These are phyloP conservation scores for Enoplosus armatus DNA, from an alignment of 2,797 vertebrate genomes.

Conservation along the genomic window DNA sequence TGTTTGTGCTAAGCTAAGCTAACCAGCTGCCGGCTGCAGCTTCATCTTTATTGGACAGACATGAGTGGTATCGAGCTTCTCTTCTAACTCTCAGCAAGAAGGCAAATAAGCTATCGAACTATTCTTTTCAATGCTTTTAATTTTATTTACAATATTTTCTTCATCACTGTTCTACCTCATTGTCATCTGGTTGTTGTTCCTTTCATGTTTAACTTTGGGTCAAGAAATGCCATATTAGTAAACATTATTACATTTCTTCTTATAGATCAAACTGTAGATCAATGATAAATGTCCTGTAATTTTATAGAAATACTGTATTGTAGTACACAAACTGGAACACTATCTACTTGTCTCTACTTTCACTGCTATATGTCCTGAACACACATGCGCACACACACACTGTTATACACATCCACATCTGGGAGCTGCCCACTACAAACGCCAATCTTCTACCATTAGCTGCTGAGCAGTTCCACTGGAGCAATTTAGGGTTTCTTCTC, in stretches of 20 bases:
- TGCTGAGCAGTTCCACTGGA: slow-evolving; percentile 39
- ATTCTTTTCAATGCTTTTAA: not conserved
- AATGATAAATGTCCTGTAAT: too few species aligned
- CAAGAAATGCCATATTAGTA: not conserved
- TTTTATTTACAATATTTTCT: not conserved
- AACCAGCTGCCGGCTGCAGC: not conserved
- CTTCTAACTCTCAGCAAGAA: not conserved
- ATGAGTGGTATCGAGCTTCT: too few species aligned
- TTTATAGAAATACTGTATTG: too few species aligned
- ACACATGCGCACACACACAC: slow-evolving; percentile 2
- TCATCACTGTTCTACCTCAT: not conserved
- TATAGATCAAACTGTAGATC: not conserved
- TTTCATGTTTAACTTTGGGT: slow-evolving; percentile 1
- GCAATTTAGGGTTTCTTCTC: slow-evolving; percentile 45
- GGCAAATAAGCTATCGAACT: not conserved
- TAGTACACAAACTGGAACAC: too few species aligned
- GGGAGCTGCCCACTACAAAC: slow-evolving; percentile 40
- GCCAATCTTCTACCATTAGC: slow-evolving; percentile 46
- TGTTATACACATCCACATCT: slow-evolving; percentile 20
- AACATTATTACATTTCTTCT: not conserved
- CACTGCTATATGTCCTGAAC: too few species aligned
- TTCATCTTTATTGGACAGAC: too few species aligned
- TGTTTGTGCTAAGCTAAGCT: not conserved
- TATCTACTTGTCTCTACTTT: too few species aligned
- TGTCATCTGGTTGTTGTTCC: not conserved